Evolutionary conservation across 2,888 invertebrate genomes (phyloP).

Genomic region (Hedychridium roseum): DNA sequence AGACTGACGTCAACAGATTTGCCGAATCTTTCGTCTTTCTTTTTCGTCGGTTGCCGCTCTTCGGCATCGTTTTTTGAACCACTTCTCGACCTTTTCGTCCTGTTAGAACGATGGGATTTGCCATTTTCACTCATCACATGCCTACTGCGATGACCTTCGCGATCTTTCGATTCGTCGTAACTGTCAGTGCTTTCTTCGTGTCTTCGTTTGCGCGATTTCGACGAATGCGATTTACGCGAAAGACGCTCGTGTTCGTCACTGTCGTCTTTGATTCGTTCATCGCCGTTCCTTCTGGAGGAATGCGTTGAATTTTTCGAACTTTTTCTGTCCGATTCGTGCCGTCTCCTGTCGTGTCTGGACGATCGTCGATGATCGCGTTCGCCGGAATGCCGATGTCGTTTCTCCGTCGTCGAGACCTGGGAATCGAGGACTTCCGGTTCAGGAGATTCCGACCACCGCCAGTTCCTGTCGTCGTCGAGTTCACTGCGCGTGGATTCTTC

Average conservation of each 20-base stretch:
- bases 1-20: not conserved
- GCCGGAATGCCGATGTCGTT: slow-evolving; percentile 19
- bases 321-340: slow-evolving; percentile 7
- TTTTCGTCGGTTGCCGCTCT: not conserved
- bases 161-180: not conserved
- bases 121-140: too few species aligned
- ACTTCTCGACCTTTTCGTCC: not conserved
- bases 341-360: slow-evolving; percentile 8
- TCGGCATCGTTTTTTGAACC: not conserved
- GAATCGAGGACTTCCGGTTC: slow-evolving; percentile 63
- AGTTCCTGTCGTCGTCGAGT: slow-evolving; percentile 62
- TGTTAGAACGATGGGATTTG: too few species aligned
- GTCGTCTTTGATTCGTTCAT: slow-evolving; percentile 10
- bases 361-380: slow-evolving; percentile 17
- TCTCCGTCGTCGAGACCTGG: slow-evolving; percentile 9
- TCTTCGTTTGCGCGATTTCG: slow-evolving; percentile 7
- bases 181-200: slow-evolving; percentile 2
- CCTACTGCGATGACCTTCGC: too few species aligned
- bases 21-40: not conserved
- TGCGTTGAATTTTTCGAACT: not conserved
- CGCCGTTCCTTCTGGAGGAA: slow-evolving; percentile 15
- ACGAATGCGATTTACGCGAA: slow-evolving; percentile 12
- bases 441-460: slow-evolving; percentile 84
- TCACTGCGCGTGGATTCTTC: slow-evolving; percentile 35
- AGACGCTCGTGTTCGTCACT: slow-evolving; percentile 9